Evolutionary conservation across 2,888 invertebrate genomes (phyloP).

Genomic region (Alloplasta piceator): DNA sequence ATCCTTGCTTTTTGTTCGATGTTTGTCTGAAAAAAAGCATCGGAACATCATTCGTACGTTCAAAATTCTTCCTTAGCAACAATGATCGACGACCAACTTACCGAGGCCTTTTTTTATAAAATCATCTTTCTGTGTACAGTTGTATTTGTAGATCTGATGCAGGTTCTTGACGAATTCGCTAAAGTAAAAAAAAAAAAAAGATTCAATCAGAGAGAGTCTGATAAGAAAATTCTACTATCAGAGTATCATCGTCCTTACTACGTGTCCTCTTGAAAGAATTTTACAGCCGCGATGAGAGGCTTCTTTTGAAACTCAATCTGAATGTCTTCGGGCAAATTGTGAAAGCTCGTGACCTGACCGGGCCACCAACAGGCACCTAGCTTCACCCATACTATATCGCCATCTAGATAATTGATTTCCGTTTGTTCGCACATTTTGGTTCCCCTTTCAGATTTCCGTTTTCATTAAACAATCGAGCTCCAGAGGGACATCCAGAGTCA

Average conservation of each 20-base stretch:
- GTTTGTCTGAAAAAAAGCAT: conserved; percentile 84
- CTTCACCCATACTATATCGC: conserved; percentile 94
- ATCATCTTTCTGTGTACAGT: conserved; percentile 90
- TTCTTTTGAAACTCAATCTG: conserved; percentile 87
- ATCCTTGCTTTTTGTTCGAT: conserved; percentile 86
- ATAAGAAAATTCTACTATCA: conserved; percentile 34
- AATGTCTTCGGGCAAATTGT: conserved; percentile 88
- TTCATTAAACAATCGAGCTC: conserved; percentile 47
- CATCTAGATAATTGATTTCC: conserved; percentile 88
- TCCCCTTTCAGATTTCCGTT: conserved; percentile 47
- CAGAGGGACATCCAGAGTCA: conserved; percentile 30
- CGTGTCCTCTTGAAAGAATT: conserved; percentile 93
- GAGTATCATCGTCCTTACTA: conserved; percentile 87
- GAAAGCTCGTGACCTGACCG: conserved; percentile 88
- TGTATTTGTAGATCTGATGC: conserved; percentile 90
- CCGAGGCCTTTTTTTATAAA: conserved; percentile 93
- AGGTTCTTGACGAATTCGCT: conserved; percentile 92
- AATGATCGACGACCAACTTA: conserved; percentile 83
- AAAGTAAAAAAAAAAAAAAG: conserved; percentile 54
- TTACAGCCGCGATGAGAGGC: conserved; percentile 91
- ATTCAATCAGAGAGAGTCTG: conserved; percentile 21
- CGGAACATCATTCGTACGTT: neutral
- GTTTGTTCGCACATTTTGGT: conserved; percentile 89
- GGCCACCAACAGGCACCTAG: conserved; percentile 94
- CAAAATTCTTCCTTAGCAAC: neutral